Evolutionary conservation across 2,113 vertebrate genomes (phyloP), one percentile per base, ranked within the genome.

Genomic region (Myotis brandtii): DNA sequence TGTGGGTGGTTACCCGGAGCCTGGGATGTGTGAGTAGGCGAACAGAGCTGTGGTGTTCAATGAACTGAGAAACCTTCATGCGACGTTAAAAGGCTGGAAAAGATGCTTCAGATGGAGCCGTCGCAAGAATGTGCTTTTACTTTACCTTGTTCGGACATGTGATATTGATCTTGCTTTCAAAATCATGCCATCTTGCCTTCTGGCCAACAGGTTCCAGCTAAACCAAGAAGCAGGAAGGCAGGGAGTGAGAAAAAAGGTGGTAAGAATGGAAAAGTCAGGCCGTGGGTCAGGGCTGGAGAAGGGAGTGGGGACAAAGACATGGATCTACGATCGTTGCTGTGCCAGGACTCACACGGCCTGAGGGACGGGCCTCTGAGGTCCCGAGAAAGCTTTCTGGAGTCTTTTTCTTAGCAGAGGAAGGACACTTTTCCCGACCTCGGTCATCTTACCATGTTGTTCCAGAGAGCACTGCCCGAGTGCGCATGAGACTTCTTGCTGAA

Each of bases 401-500:
- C 83, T 13, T 92, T 50, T 40, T 59, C 75, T 32, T 17, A 37
- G 46, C 86, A 48, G 21, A 76, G 52, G 30, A 30, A 25, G 52
- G 1, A 48, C 27, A 20, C n/a, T 20, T 18, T 27, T 9, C 43
- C 4, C 1, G 3, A 27, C n/a, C 3, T n/a, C 2, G 8, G 62
- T n/a, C 69, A 11, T 76, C 98, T 98, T 97, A 99, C 99, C 99
- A 99, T 98, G 81, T 97, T 99, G 70, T 97, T 98, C 99, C 99
- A 99, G 86, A 99, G 96, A 75, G 30, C 98, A 0, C 95, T 95
- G 46, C 98, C 99, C 64, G 34, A 69, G 0, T 96, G 98, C 3
- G 97, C 97, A 2, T 99, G 99, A 79, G 88, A 0, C 96, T 99
- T 99, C 62, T 94, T 88, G 30, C 97, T 95, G 92, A 99, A 98